Evolutionary conservation across 2,888 invertebrate species (phyloP).

Genomic region (Clunio marinus): DNA sequence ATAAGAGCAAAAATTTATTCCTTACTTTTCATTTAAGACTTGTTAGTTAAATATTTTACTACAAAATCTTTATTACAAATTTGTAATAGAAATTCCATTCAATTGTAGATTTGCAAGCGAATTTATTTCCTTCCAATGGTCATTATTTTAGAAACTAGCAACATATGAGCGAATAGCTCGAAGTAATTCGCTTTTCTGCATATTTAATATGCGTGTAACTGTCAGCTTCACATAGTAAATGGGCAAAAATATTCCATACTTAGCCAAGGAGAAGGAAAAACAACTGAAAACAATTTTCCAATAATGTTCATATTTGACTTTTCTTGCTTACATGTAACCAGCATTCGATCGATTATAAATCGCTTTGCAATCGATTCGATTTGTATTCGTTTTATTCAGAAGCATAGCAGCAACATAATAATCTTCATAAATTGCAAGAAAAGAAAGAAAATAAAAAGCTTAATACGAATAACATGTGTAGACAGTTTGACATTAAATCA

Average conservation of each 20-base stretch:
- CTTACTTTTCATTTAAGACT: not conserved
- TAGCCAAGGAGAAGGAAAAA: not conserved
- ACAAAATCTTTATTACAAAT: conserved; percentile 5
- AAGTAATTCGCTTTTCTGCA: not conserved
- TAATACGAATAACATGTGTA: conserved; percentile 10
- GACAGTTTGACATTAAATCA: not conserved
- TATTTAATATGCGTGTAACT: conserved; percentile 4
- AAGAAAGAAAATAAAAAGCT: not conserved
- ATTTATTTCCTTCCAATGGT: not conserved
- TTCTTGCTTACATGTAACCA: no score
- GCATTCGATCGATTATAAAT: not conserved
- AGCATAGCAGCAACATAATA: not conserved
- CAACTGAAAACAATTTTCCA: no score
- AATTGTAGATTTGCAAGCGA: not conserved
- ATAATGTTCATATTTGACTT: not conserved
- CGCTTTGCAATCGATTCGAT: conserved; percentile 10
- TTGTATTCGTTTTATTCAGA: not conserved
- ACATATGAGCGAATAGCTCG: not conserved
- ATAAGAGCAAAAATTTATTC: not conserved
- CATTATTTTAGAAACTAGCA: not conserved
- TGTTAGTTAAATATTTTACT: not conserved
- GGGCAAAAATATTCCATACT: not conserved
- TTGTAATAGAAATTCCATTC: conserved; percentile 10
- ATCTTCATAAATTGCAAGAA: not conserved
- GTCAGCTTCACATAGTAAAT: conserved; percentile 2